Evolutionary conservation across 92 coral and sea anemone species (phyloP).

Genomic region (Pocillopora grandis): DNA sequence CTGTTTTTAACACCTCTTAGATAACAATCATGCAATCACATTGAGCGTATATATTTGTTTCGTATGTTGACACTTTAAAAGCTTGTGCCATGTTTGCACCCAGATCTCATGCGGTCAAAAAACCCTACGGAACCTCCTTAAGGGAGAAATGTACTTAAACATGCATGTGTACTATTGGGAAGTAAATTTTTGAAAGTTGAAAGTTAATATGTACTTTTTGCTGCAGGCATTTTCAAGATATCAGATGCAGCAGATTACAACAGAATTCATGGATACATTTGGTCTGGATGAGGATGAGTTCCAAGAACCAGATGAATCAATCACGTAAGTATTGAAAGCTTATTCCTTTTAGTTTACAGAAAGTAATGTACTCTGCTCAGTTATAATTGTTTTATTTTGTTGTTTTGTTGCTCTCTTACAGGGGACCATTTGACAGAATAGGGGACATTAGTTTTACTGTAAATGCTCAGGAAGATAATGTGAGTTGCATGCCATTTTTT

Average conservation of each 20-base stretch:
- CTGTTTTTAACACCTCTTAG: too few relatives aligned
- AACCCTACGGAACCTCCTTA: too few relatives aligned
- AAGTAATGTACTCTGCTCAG: not conserved
- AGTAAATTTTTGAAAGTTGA: too few relatives aligned
- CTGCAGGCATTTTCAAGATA: conserved; percentile 91
- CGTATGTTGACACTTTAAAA: too few relatives aligned
- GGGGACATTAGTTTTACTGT: conserved; percentile 88
- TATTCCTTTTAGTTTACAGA: not conserved
- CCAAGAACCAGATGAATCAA: conserved; percentile 88
- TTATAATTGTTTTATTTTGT: not conserved
- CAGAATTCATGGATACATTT: conserved; percentile 96
- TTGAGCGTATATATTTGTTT: too few relatives aligned
- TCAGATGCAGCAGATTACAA: conserved; percentile 98
- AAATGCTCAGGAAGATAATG: conserved; percentile 89
- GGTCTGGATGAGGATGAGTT: conserved; percentile 95
- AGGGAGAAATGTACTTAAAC: too few relatives aligned
- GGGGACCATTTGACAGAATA: conserved; percentile 93
- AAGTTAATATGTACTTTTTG: not conserved
- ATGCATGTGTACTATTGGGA: too few relatives aligned
- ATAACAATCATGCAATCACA: too few relatives aligned
- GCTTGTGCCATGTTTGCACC: too few relatives aligned
- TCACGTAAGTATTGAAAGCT: conserved; percentile 54
- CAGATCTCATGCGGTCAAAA: too few relatives aligned
- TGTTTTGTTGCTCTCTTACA: conserved; percentile 26
- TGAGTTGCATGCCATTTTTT: conserved; percentile 42